phyloP scores from a whole-genome alignment of 2,113 vertebrate genomes.

The Cryptoleucopteryx plumbea region DNA sequence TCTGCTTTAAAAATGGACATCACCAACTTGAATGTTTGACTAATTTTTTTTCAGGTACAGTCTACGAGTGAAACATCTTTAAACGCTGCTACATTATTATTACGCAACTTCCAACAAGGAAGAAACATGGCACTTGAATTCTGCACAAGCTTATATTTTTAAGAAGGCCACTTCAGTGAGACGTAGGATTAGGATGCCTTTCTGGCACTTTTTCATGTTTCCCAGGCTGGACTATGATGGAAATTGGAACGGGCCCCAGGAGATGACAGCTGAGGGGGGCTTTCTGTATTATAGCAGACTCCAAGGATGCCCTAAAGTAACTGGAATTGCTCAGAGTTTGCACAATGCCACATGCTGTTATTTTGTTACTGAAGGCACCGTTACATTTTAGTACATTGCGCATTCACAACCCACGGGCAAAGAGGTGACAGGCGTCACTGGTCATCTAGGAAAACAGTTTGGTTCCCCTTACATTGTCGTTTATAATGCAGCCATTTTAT shows the following conservation, averaged over 20 bases:
- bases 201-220: not conserved
- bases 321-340: not conserved
- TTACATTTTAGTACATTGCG: not conserved
- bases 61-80: not conserved
- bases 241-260: not conserved
- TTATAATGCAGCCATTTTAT: slow-evolving; percentile 5
- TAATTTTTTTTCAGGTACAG: not conserved
- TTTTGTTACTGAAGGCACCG: not conserved
- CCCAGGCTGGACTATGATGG: not conserved
- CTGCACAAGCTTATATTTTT: not conserved
- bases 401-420: not conserved
- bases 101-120: not conserved
- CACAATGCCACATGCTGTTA: not conserved
- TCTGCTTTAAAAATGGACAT: not conserved
- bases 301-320: slow-evolving; percentile 37
- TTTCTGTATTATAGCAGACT: not conserved
- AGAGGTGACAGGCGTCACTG: slow-evolving; percentile 28
- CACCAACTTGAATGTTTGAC: not conserved
- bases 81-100: not conserved
- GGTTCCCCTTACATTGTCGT: not conserved
- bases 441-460: slow-evolving; percentile 20
- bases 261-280: not conserved
- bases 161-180: not conserved
- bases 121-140: not conserved
- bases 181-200: not conserved